Base-by-base conservation (phyloP, 2,888 invertebrate genomes). In the Ceramica pisi region DNA sequence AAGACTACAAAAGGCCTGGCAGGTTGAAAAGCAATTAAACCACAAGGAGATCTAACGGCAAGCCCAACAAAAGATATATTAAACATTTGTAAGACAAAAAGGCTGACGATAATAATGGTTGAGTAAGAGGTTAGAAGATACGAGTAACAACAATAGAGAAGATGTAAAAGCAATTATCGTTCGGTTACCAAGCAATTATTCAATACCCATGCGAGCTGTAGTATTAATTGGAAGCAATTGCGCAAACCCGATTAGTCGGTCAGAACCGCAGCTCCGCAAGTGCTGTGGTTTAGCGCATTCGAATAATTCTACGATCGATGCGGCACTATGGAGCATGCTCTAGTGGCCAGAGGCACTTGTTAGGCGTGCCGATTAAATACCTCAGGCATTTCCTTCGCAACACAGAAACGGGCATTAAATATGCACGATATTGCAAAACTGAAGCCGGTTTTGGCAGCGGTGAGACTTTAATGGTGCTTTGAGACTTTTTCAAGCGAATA, bases 201-300 rank as follows among this genome's bases (percentile, higher is more conserved):
- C 61, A 78, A 67, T 74, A 69, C 50, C 41, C 75, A 81, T 77
- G 73, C 80, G 74, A 82, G 79, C 68, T 71, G 71, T 64, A 75
- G 61, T 72, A 69, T 83, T 87, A 89, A 91, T 90, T 90, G 86
- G 82, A 74, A 69, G 35, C 84, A 86, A 90, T 91, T 90, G 88
- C 88, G 86, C 85, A 88, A 90, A 90, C 85, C 83, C 85, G 81
- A 89, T 91, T 89, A 87, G 82, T 73, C 66, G 59, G 59, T 35
- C 44, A 38, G 61, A 57, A 60, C 63, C 65, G 56, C 75, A 80
- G 55, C 65, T 74, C 61, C 62, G 50, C 72, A 75, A 64, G 68
- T 72, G 72, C 73, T 67, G 73, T 75, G 84, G 86, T 80, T 85
- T 75, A 31, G 77, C 60, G 76, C 80, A 77, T 74, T 78, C 77